phyloP scores from a whole-genome alignment of 2,797 vertebrate species.

The Leptatherina wallacei region DNA sequence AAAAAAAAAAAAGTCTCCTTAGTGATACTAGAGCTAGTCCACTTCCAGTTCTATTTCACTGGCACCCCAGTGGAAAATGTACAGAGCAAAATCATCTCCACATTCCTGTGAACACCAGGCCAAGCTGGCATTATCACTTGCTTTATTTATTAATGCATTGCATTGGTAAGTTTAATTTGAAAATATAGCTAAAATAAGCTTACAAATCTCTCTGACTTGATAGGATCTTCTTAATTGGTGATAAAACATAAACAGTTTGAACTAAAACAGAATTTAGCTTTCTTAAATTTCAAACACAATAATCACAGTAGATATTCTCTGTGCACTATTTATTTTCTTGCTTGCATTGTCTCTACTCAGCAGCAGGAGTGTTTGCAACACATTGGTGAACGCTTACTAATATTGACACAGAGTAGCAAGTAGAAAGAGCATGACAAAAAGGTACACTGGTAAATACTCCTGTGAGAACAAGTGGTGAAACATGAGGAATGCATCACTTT shows the following conservation, averaged over 20 bases:
- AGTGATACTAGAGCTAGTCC: conserved; percentile 52
- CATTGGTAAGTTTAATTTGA: conserved; percentile 41
- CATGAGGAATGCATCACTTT: conserved; percentile 59
- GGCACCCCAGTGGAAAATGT: conserved; percentile 15
- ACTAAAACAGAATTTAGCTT: conserved; percentile 32
- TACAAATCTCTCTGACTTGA: conserved; percentile 23
- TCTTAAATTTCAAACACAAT: conserved; percentile 21
- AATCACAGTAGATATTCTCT: conserved; percentile 45
- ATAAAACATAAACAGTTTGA: conserved; percentile 37
- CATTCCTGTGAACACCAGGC: conserved; percentile 12
- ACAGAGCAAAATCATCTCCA: conserved; percentile 30
- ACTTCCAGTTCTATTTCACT: conserved; percentile 30
- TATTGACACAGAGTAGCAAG: conserved; percentile 36
- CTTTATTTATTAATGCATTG: conserved; percentile 26
- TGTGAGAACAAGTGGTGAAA: conserved; percentile 27
- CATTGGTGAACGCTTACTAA: conserved; percentile 51
- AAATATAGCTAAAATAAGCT: conserved; percentile 45
- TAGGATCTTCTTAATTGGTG: conserved; percentile 17
- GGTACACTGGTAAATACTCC: conserved; percentile 37
- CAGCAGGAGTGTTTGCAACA: conserved; percentile 48
- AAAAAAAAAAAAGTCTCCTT: conserved; percentile 20
- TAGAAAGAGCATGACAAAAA: conserved; percentile 49
- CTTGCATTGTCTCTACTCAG: conserved; percentile 53
- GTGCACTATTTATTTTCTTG: conserved; percentile 24
- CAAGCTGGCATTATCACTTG: conserved; percentile 33